Percentiles rank a stretch among this genome's conserved stretches.
Conservation (phyloP, 37 sponge, comb jelly and placozoan genomes). For the Hormiphora californensis region DNA sequence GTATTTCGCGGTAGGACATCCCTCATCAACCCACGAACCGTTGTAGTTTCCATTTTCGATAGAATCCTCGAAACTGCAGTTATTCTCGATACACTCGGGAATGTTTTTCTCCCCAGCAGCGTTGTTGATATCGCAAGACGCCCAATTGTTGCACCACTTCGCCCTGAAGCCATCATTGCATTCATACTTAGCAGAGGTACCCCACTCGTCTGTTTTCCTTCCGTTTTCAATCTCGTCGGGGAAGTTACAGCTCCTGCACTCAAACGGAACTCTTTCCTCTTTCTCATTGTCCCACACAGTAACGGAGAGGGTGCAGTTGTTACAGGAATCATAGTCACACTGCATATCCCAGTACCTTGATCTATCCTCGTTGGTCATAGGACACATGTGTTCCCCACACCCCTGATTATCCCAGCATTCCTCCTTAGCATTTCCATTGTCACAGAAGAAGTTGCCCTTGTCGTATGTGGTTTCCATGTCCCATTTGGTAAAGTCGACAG, state of each 20-base stretch:
- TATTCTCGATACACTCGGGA: not conserved
- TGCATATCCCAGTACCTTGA: not conserved
- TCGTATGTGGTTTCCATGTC: not conserved
- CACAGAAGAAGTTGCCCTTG: not conserved
- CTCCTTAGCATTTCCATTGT: not conserved
- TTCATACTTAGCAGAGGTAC: not conserved
- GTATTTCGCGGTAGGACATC: not conserved
- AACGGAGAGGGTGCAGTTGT: not conserved
- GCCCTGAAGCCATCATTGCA: not conserved
- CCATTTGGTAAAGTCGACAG: not conserved
- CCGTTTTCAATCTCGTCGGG: not conserved
- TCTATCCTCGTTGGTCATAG: not conserved
- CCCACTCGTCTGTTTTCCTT: not conserved
- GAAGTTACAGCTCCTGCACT: not conserved
- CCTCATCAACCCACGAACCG: not conserved
- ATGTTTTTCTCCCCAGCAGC: not conserved
- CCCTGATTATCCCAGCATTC: too few species aligned
- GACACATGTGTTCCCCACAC: not conserved
- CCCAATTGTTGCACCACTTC: not conserved
- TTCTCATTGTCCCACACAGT: not conserved
- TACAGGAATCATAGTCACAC: not conserved
- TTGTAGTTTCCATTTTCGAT: not conserved
- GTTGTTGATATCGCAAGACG: not conserved
- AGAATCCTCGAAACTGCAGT: not conserved
- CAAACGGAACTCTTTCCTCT: not conserved